Conservation (phyloP, 2,797 vertebrate species). For the Alosa sapidissima region DNA sequence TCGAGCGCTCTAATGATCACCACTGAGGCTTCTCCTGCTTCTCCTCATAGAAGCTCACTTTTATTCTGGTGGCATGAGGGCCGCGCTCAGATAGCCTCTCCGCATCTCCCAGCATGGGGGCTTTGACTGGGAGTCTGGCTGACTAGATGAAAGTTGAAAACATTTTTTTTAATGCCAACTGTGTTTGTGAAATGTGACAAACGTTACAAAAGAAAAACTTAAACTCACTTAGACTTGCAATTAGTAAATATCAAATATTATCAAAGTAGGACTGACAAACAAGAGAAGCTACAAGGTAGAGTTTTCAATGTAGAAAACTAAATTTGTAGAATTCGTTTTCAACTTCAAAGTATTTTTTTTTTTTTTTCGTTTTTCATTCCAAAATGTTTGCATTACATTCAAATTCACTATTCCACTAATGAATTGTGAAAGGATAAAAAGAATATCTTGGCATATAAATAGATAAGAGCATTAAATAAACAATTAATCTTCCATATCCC, state of each 20-base stretch:
- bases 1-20: slow-evolving; percentile 41
- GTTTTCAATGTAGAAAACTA: not conserved
- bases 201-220: not conserved
- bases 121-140: not conserved
- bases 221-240: not conserved
- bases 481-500: not conserved
- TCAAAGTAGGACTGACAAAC: not conserved
- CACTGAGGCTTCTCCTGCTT: slow-evolving; percentile 31
- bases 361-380: not conserved
- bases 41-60: not conserved
- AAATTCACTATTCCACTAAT: not conserved
- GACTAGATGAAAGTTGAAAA: not conserved
- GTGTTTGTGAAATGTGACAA: not conserved
- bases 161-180: not conserved
- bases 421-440: not conserved
- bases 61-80: not conserved
- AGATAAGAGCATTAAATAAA: not conserved
- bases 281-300: not conserved
- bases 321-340: not conserved
- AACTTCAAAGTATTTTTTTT: not conserved
- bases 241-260: not conserved
- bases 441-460: not conserved
- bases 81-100: not conserved
- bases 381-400: not conserved
- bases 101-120: not conserved